These are phyloP conservation scores for Drosophila seguyi DNA, from an alignment of 1,140 invertebrate species.

Conservation along the genomic window DNA sequence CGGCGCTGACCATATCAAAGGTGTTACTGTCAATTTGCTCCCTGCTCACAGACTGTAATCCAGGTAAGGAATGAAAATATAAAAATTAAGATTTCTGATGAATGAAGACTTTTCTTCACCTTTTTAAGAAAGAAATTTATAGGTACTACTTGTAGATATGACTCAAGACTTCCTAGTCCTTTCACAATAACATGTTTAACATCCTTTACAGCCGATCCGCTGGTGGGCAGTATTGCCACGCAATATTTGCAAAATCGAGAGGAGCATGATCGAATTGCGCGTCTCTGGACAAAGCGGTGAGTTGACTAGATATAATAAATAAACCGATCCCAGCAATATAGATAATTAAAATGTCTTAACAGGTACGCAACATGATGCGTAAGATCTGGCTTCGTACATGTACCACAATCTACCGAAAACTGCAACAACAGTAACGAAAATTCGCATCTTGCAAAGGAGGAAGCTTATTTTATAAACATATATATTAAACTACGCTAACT, in stretches of 20 bases:
- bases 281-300: constrained; percentile 99
- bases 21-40: constrained; percentile 98
- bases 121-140: too few relatives aligned
- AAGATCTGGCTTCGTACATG: constrained; percentile 62
- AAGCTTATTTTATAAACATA: constrained; percentile 81
- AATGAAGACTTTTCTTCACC: background rate
- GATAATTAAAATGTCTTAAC: background rate
- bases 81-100: too few relatives aligned
- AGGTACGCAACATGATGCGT: constrained; percentile 85
- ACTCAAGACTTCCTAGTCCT: background rate
- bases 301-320: constrained; percentile 84
- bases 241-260: constrained; percentile 98
- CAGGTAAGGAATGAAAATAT: constrained; percentile 88
- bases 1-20: constrained; percentile 97
- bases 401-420: constrained; percentile 66
- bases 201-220: constrained; percentile 92
- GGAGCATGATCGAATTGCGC: constrained; percentile 98
- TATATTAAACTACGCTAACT: constrained; percentile 80
- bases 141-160: background rate
- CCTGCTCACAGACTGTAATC: constrained; percentile 97
- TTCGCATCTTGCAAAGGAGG: constrained; percentile 65
- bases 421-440: constrained; percentile 70
- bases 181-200: background rate
- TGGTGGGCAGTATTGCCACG: constrained; percentile 99
- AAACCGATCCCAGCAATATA: background rate